Base-by-base conservation (phyloP, 2,888 invertebrate species). In the Hypomecis atomaria region DNA sequence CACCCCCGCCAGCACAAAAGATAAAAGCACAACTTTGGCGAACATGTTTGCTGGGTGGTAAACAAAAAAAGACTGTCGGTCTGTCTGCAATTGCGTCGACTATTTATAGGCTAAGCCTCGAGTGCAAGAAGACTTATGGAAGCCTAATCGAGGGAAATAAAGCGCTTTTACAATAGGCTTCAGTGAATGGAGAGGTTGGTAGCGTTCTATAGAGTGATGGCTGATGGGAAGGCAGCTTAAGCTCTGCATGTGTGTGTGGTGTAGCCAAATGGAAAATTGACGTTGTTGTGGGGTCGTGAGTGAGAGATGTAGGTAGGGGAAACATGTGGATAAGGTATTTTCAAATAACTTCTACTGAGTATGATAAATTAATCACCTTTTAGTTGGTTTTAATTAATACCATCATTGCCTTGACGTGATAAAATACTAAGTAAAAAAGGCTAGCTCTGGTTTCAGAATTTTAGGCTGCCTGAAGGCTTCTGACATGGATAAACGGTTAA, bases 21-120 rank as follows among this genome's bases (percentile, higher is more conserved):
- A 68, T 59, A 90, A 59, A 59, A 86, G 67, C 36, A 89, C 66
- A 74, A 89, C 77, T 86, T 85, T 88, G 62, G 58, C 42, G 7
- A 65, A 62, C 72, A 72, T 71, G 65, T 62, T 66, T 60, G 55
- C 87, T 85, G 88, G 84, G 82, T 88, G 87, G 84, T 82, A 78
- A 81, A 81, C 87, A 84, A 87, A 90, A 87, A 90, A 89, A 90
- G 89, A 94, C 94, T 94, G 94, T 90, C 90, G 76, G 87, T 75
- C 71, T 71, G 71, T 74, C 72, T 74, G 77, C 78, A 71, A 74
- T 70, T 70, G 78, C 76, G 71, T 71, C 77, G 78, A 76, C 85
- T 88, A 88, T 93, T 90, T 93, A 92, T 92, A 92, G 88, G 77
- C 81, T 87, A 85, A 53, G 57, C 48, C 44, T 48, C 37, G 48